Evolutionary conservation across 2,113 vertebrate genomes (phyloP).

Genomic region (Embiotoca jacksoni): DNA sequence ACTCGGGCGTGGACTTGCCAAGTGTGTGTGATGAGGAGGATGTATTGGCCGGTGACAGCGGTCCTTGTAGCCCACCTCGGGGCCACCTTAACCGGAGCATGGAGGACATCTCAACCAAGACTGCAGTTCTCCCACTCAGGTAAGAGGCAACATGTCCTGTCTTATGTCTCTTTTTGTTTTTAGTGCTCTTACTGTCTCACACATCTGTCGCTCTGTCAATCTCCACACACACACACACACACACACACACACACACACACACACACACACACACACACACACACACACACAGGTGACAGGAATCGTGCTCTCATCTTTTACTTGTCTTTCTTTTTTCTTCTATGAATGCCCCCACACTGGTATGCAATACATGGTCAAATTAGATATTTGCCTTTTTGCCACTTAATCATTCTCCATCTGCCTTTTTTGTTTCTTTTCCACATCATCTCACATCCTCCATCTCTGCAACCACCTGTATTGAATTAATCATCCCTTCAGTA

Average conservation of each 20-base stretch:
- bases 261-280: too few relatives aligned
- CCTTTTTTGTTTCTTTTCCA: conserved; percentile 14
- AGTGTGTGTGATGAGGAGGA: conserved; percentile 52
- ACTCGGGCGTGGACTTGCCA: background rate
- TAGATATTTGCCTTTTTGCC: background rate
- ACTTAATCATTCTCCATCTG: conserved; percentile 2
- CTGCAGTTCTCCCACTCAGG: conserved; percentile 82
- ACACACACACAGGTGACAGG: conserved; percentile 12
- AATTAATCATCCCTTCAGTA: conserved; percentile 1
- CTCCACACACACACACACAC: too few relatives aligned
- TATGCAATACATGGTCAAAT: conserved; percentile 20
- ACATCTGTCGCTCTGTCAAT: too few relatives aligned
- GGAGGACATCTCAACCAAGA: conserved; percentile 82
- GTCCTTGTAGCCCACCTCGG: conserved; percentile 69
- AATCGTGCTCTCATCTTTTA: conserved; percentile 10
- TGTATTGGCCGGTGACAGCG: conserved; percentile 67
- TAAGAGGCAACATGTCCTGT: conserved; percentile 55
- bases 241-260: too few relatives aligned
- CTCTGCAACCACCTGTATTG: conserved; percentile 16
- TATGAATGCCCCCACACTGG: conserved; percentile 12
- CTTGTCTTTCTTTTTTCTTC: conserved; percentile 8
- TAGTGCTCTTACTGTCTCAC: background rate
- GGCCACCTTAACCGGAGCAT: conserved; percentile 68
- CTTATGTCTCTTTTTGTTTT: background rate
- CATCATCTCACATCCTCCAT: background rate